Evolutionary conservation across 2,888 invertebrate genomes (phyloP).

Genomic region (Agrotis segetum): DNA sequence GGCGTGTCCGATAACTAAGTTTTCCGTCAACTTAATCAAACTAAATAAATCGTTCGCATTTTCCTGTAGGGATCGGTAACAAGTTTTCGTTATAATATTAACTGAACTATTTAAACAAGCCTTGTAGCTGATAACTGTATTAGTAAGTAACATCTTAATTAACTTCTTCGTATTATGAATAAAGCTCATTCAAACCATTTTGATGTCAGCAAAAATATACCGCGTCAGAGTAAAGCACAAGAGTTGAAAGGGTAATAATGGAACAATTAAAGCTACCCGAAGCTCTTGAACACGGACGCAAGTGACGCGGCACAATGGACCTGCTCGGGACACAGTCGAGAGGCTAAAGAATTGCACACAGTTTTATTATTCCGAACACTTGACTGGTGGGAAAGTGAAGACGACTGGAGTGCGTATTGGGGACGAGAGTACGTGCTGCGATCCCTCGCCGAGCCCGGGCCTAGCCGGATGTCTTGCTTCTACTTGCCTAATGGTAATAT

Average conservation of each 20-base stretch:
- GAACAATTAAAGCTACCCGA: slow-evolving; percentile 77
- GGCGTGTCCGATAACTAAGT: slow-evolving; percentile 73
- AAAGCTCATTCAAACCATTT: slow-evolving; percentile 57
- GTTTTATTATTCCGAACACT: slow-evolving; percentile 80
- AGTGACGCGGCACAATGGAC: slow-evolving; percentile 72
- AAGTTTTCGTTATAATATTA: slow-evolving; percentile 38
- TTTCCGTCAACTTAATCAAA: slow-evolving; percentile 70
- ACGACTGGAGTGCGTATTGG: slow-evolving; percentile 77
- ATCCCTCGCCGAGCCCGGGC: slow-evolving; percentile 72
- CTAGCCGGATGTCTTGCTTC: slow-evolving; percentile 69
- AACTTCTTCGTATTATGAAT: slow-evolving; percentile 10
- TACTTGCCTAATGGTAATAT: slow-evolving; percentile 74
- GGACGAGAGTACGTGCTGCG: slow-evolving; percentile 76
- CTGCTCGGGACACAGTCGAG: slow-evolving; percentile 73
- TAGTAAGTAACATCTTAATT: neutral
- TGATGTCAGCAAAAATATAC: slow-evolving; percentile 70
- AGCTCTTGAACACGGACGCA: slow-evolving; percentile 75
- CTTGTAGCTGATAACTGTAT: neutral
- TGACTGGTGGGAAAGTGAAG: slow-evolving; percentile 79
- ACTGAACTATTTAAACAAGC: slow-evolving; percentile 30
- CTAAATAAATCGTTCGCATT: slow-evolving; percentile 64
- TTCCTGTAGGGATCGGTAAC: slow-evolving; percentile 54
- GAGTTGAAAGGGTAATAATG: slow-evolving; percentile 75
- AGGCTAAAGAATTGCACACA: slow-evolving; percentile 75
- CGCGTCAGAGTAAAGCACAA: slow-evolving; percentile 63